Conservation (phyloP, 2,113 vertebrate species). For the Albula goreensis region DNA sequence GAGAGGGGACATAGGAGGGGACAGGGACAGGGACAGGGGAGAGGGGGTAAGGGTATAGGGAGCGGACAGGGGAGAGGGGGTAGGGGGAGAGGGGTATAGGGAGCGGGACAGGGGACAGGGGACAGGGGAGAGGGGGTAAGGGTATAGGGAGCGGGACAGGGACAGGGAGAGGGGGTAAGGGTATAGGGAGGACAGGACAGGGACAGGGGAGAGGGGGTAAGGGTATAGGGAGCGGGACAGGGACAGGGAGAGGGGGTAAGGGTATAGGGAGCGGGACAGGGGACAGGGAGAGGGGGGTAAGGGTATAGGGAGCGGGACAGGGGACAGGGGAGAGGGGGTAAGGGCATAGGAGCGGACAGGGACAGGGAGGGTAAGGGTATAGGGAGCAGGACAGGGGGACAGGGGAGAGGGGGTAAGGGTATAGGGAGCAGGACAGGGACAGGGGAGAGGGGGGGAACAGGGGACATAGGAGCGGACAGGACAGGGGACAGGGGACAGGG, state of each 20-base stretch:
- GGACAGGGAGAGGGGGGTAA: not conserved
- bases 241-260: slow-evolving; percentile 38
- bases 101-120: too few relatives aligned
- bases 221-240: too few relatives aligned
- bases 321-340: not conserved
- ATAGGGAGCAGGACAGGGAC: not conserved
- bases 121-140: too few relatives aligned
- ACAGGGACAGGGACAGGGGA: too few relatives aligned
- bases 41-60: too few relatives aligned
- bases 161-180: too few relatives aligned
- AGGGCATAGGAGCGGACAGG: slow-evolving; percentile 76
- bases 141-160: slow-evolving; percentile 69
- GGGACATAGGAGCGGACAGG: too few relatives aligned
- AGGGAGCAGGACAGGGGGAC: not conserved
- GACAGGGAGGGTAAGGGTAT: too few relatives aligned
- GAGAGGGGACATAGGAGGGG: too few relatives aligned
- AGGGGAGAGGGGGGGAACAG: slow-evolving; percentile 66
- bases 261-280: not conserved
- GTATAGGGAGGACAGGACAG: not conserved
- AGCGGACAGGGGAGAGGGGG: too few relatives aligned
- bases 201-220: not conserved
- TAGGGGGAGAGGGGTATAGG: too few relatives aligned
- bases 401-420: not conserved
- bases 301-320: not conserved
- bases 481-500: too few relatives aligned